Base-by-base conservation (phyloP, 2,113 vertebrate species). In the Oreochromis niloticus region DNA sequence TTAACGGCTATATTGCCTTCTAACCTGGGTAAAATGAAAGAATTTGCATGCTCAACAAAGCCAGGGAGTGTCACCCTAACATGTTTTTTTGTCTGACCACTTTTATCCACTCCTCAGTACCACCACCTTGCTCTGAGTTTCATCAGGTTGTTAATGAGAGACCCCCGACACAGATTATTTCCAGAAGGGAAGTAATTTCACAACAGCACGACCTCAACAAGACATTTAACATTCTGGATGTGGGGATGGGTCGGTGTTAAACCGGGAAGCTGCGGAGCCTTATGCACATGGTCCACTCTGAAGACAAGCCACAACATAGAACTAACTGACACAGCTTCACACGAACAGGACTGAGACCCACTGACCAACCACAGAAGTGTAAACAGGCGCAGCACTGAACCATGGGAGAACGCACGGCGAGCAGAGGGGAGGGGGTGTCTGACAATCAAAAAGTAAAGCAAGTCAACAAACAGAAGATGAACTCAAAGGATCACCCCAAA, bases 241-340 rank as follows among this genome's bases (percentile, higher is more conserved):
- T 85, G 81, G 46, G 85, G 63, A 85, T 86, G 91, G 87, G 82
- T 90, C 80, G 34, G 80, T 81, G 91, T 91, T 88, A 92, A 91
- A 94, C 91, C 93, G 92, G 87, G 92, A 91, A 90, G 85, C 91
- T 78, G 91, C 11, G 80, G 88, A 89, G 89, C 91, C 93, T 93
- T 92, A 90, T 92, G 91, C 89, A 93, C 94, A 94, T 88, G 93
- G 90, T 92, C 91, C 91, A 89, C 80, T 91, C 90, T 91, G 89
- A 83, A 88, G 90, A 95, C 92, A 90, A 93, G 91, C 92, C 93
- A 94, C 94, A 89, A 96, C 94, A 96, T 89, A 85, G 83, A 94
- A 93, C 93, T 92, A 93, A 95, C 86, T 84, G 84, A 95, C 94
- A 95, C 92, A 93, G 94, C 94, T 91, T 92, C 91, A 96, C 93